A percentile compares a stretch with the other conserved stretches of the same genome.
Conservation (phyloP, 2,113 vertebrate genomes). For the Ophthalmolycus amberensis region DNA sequence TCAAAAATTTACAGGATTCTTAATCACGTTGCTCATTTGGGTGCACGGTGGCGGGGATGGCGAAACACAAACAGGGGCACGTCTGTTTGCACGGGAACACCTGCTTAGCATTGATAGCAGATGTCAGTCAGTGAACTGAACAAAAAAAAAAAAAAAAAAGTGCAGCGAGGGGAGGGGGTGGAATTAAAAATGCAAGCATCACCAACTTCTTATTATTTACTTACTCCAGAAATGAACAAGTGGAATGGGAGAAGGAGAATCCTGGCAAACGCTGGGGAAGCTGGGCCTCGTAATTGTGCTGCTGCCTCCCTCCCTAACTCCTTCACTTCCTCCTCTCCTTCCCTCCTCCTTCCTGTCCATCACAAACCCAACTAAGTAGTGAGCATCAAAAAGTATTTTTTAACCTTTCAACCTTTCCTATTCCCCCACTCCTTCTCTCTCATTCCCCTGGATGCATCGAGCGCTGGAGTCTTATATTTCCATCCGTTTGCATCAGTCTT, state of each 20-base stretch:
- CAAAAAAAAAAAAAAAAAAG: slow-evolving; percentile 64
- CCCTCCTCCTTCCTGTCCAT: slow-evolving; percentile 36
- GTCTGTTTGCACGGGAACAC: slow-evolving; percentile 98
- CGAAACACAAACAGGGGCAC: slow-evolving; percentile 98
- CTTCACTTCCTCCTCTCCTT: not conserved
- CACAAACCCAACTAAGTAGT: slow-evolving; percentile 32
- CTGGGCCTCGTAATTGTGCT: slow-evolving; percentile 76
- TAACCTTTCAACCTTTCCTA: slow-evolving; percentile 47
- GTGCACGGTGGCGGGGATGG: slow-evolving; percentile 93
- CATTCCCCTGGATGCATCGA: slow-evolving; percentile 32
- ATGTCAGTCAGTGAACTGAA: slow-evolving; percentile 98
- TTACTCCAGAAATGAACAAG: slow-evolving; percentile 82
- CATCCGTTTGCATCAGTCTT: slow-evolving; percentile 83
- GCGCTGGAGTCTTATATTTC: slow-evolving; percentile 75
- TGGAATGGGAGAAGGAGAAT: slow-evolving; percentile 74
- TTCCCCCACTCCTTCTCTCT: slow-evolving; percentile 1
- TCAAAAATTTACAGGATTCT: slow-evolving; percentile 99
- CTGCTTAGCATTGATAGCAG: slow-evolving; percentile 99
- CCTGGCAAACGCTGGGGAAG: slow-evolving; percentile 74
- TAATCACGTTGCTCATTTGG: slow-evolving; percentile 99
- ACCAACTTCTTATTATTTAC: slow-evolving; percentile 88
- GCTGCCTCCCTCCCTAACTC: slow-evolving; percentile 25
- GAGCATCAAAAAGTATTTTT: slow-evolving; percentile 43
- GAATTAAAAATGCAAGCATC: slow-evolving; percentile 88
- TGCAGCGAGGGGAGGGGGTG: slow-evolving; percentile 75